Evolutionary conservation across 2,797 vertebrate species (phyloP), one percentile per base, ranked within the genome.

Genomic region (Apogon hyalosoma): DNA sequence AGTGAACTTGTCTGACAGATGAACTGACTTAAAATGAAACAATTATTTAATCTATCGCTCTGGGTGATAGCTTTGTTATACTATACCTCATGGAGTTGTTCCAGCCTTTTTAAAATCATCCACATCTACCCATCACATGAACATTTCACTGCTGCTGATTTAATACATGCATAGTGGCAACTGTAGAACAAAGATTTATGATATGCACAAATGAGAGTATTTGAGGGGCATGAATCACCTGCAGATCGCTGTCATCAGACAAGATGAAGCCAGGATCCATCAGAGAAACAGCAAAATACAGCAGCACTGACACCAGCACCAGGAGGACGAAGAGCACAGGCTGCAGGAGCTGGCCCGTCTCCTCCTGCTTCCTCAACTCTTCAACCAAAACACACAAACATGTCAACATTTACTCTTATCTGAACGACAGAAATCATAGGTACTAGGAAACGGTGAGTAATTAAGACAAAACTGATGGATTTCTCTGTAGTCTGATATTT

Each of bases 201-300:
- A 36, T 10, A 36, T 36, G 33, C 33, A 28, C 5, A 28, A 28
- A 28, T 36, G 33, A 8, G 7, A 10, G 33, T 36, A 1, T 36
- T 9, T 16, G 1, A 15, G 14, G n/a, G 10, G 41, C 15, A 40
- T 1, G 0, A 43, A 47, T 58, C 75, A 96, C 96, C 95, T 95
- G 90, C 7, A 68, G 16, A 7, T 93, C 92, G 4, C 79, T 84
- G 36, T 95, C 91, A 31, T 96, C 93, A 9, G 93, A 67, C 63
- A 93, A 66, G 38, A 99, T 96, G 45, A 97, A 99, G 2, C 97
- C 97, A 0, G 97, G 97, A 73, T 99, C 97, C 97, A 98, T 98
- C 50, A 98, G 95, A 0, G 97, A 97, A 14, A 98, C 96, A 0
- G 84, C 92, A 4, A 96, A 95, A 63, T 98, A 96, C 6, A 99